A percentile compares a stretch with the other conserved stretches of the same genome.
Evolutionary conservation across 2,113 vertebrate genomes (phyloP).

Genomic region (Myiozetetes cayanensis): DNA sequence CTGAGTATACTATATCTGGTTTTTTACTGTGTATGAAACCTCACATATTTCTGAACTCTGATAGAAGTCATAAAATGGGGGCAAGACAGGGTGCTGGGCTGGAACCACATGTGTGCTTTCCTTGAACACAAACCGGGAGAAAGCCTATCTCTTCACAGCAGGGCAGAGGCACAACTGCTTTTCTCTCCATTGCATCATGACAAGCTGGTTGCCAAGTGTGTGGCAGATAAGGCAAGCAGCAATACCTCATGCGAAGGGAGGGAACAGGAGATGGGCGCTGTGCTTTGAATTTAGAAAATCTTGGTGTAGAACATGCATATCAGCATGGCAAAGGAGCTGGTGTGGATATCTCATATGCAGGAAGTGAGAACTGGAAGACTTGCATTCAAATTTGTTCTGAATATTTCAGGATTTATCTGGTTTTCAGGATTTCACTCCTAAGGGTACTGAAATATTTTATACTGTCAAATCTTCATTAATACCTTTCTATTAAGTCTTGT

Average conservation of each 20-base stretch:
- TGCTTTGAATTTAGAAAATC: background rate
- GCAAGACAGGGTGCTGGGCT: background rate
- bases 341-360: fast-evolving
- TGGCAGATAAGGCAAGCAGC: background rate
- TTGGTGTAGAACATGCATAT: background rate
- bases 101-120: background rate
- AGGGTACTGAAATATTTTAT: background rate
- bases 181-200: background rate
- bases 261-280: fast-evolving
- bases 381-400: background rate
- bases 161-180: background rate
- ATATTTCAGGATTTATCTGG: background rate
- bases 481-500: background rate
- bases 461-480: background rate
- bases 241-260: background rate
- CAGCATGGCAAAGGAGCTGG: fast-evolving
- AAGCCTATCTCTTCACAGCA: background rate
- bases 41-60: background rate
- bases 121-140: background rate
- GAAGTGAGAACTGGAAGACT: background rate
- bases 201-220: background rate
- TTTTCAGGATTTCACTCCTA: background rate
- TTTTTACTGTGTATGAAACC: background rate
- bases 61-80: background rate
- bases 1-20: fast-evolving